phyloP scores from a whole-genome alignment of 2,888 invertebrate genomes.

The Leptinotarsa tumamoca region DNA sequence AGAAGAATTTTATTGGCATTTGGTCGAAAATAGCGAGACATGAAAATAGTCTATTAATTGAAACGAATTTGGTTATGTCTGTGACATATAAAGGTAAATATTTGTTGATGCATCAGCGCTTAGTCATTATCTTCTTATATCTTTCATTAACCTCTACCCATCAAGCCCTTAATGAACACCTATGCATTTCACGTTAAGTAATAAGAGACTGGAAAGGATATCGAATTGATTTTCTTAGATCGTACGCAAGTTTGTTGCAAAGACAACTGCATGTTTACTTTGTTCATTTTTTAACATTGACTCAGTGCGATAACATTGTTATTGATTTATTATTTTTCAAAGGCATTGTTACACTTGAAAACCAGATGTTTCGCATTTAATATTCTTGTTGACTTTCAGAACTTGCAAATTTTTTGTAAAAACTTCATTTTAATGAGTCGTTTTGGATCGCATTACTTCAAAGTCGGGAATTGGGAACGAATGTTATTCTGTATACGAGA shows the following conservation, averaged over 20 bases:
- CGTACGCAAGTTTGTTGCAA: too few species aligned
- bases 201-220: not conserved
- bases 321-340: not conserved
- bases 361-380: not conserved
- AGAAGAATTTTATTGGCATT: too few species aligned
- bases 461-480: not conserved
- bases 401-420: not conserved
- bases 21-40: too few species aligned
- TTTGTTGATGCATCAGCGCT: slow-evolving; percentile 5
- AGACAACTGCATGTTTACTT: not conserved
- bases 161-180: not conserved
- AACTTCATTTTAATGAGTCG: not conserved
- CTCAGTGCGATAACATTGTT: not conserved
- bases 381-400: slow-evolving; percentile 1
- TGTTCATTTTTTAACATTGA: not conserved
- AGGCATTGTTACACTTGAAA: not conserved
- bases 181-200: not conserved
- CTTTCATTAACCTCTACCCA: not conserved
- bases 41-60: not conserved
- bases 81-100: not conserved
- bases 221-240: too few species aligned
- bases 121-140: not conserved
- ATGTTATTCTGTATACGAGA: not conserved
- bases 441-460: not conserved
- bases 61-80: not conserved